Evolutionary conservation across 2,888 invertebrate genomes (phyloP).

Genomic region (Drosophila longiperda): DNA sequence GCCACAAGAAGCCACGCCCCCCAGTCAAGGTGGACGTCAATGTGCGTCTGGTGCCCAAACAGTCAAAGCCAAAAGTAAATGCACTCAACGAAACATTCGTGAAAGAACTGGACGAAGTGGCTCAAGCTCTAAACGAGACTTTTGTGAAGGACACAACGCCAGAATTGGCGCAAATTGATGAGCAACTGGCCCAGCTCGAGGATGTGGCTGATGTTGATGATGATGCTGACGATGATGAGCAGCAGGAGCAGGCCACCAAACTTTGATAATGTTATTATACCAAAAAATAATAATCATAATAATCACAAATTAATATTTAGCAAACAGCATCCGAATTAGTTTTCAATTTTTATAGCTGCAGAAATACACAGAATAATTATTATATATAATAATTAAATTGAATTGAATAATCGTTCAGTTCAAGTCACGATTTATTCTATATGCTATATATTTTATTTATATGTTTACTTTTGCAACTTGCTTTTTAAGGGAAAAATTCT

Average conservation of each 20-base stretch:
- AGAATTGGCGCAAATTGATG: constrained; percentile 60
- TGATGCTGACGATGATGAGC: constrained; percentile 16
- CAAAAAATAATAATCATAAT: background rate
- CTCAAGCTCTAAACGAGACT: constrained; percentile 66
- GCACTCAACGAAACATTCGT: constrained; percentile 67
- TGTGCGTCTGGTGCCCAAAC: constrained; percentile 90
- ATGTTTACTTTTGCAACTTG: background rate
- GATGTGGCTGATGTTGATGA: constrained; percentile 32
- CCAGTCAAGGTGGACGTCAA: constrained; percentile 92
- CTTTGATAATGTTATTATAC: constrained; percentile 64
- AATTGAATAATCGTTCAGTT: background rate
- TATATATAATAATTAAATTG: no score
- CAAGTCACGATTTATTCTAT: background rate
- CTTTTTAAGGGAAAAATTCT: background rate
- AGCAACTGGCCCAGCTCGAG: constrained; percentile 59
- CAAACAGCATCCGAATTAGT: constrained; percentile 4
- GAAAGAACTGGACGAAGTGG: constrained; percentile 65
- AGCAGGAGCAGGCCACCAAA: constrained; percentile 55
- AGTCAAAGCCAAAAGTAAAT: constrained; percentile 48
- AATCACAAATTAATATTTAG: background rate
- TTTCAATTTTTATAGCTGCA: background rate
- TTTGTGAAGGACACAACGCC: constrained; percentile 63
- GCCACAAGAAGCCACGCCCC: constrained; percentile 75
- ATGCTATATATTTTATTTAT: background rate
- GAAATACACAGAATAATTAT: background rate